These are phyloP conservation scores for Serinus canaria DNA, from an alignment of 2,113 vertebrate genomes.

Conservation along the genomic window DNA sequence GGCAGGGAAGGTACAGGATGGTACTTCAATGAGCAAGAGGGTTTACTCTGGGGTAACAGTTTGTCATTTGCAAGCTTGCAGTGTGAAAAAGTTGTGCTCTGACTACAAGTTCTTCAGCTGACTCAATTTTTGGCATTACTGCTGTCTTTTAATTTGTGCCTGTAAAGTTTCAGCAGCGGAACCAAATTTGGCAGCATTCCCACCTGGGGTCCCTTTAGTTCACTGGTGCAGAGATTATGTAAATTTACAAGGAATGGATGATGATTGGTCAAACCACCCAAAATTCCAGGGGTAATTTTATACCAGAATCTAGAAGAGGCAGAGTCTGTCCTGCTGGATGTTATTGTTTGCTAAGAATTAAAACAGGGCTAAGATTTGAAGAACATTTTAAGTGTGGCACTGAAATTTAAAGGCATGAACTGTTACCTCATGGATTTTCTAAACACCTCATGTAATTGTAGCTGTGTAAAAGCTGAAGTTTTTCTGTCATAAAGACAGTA, in stretches of 20 bases:
- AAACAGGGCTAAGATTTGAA: not conserved
- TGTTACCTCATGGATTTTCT: not conserved
- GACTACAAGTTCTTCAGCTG: not conserved
- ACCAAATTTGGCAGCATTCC: not conserved
- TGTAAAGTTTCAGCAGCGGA: not conserved
- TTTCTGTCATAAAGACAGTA: not conserved
- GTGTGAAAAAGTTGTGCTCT: not conserved
- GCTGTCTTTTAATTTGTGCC: not conserved
- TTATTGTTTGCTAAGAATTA: not conserved
- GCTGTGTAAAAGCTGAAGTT: not conserved
- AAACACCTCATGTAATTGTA: not conserved
- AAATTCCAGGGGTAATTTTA: not conserved
- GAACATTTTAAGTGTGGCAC: not conserved
- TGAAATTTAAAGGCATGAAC: not conserved
- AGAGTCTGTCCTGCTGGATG: not conserved
- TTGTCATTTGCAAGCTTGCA: not conserved
- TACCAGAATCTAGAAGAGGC: not conserved
- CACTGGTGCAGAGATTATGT: not conserved
- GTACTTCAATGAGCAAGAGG: not conserved
- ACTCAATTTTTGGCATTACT: not conserved
- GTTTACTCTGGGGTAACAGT: not conserved
- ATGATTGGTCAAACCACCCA: not conserved
- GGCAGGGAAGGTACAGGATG: not conserved
- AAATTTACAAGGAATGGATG: not conserved
- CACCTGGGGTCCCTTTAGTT: not conserved